A percentile compares a stretch with the other conserved stretches of the same genome.
phyloP scores from a whole-genome alignment of 1,140 invertebrate genomes.

The Plectrocnemia conspersa region DNA sequence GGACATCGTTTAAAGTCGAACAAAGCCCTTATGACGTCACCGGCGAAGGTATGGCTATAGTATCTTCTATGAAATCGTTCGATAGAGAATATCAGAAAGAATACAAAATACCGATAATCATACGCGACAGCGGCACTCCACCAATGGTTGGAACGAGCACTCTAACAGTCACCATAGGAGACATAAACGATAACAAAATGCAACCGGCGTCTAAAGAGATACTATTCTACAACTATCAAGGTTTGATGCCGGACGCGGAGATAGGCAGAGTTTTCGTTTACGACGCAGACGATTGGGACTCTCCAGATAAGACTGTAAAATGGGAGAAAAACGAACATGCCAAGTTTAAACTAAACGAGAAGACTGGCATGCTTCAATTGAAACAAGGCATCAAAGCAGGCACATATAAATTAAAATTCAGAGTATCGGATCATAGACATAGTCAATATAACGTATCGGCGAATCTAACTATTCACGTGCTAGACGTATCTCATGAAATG shows the following conservation, averaged over 20 bases:
- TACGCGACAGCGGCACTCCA: slow-evolving; percentile 54
- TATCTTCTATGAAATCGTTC: slow-evolving; percentile 57
- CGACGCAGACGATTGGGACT: slow-evolving; percentile 70
- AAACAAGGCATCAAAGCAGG: slow-evolving; percentile 56
- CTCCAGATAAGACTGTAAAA: slow-evolving; percentile 63
- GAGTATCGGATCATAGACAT: slow-evolving; percentile 60
- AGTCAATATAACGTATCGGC: slow-evolving; percentile 53
- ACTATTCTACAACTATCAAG: slow-evolving; percentile 65
- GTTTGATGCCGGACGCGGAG: slow-evolving; percentile 54
- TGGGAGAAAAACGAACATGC: slow-evolving; percentile 53
- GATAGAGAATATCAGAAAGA: slow-evolving; percentile 64
- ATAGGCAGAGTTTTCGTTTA: slow-evolving; percentile 66
- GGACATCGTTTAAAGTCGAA: slow-evolving; percentile 58
- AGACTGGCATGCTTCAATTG: slow-evolving; percentile 64
- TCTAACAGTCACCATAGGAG: slow-evolving; percentile 63
- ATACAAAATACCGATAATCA: slow-evolving; percentile 60
- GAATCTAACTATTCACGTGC: slow-evolving; percentile 58
- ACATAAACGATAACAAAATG: slow-evolving; percentile 68
- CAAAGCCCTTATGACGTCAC: slow-evolving; percentile 57
- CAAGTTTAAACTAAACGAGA: slow-evolving; percentile 55
- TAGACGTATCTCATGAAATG: slow-evolving; percentile 61
- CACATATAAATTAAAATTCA: slow-evolving; percentile 57
- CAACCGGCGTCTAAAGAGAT: slow-evolving; percentile 64
- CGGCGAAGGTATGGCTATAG: slow-evolving; percentile 59
- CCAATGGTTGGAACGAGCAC: slow-evolving; percentile 61